Conservation (phyloP, 2,888 invertebrate species). For the Agrotis ipsilon region DNA sequence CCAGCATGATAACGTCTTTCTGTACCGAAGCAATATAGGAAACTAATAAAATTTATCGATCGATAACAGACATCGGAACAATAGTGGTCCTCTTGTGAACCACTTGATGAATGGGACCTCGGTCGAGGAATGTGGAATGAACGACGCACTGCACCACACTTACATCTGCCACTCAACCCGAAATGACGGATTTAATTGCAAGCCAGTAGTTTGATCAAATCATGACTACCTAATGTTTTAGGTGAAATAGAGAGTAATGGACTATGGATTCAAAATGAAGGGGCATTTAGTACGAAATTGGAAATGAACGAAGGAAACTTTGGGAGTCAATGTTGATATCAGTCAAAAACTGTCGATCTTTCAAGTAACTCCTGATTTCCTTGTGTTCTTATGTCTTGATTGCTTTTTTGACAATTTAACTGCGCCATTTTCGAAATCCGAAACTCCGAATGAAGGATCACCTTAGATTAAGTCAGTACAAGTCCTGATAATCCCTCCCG, state of each 20-base stretch:
- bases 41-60: slow-evolving; percentile 61
- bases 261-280: no score
- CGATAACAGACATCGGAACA: slow-evolving; percentile 61
- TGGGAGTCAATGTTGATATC: neutral
- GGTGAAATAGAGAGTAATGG: neutral
- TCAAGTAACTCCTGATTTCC: neutral
- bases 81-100: slow-evolving; percentile 59
- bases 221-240: neutral
- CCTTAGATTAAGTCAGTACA: no score
- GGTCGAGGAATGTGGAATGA: slow-evolving; percentile 54
- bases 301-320: neutral
- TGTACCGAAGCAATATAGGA: slow-evolving; percentile 38
- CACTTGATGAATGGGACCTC: slow-evolving; percentile 62
- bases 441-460: neutral
- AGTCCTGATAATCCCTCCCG: no score
- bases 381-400: slow-evolving; percentile 5
- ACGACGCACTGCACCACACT: slow-evolving; percentile 52
- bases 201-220: slow-evolving; percentile 4
- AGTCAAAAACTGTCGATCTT: neutral
- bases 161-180: slow-evolving; percentile 37
- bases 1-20: slow-evolving; percentile 16
- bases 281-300: neutral
- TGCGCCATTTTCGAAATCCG: neutral
- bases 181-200: slow-evolving; percentile 46
- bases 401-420: slow-evolving; percentile 9